phyloP scores from a whole-genome alignment of 2,113 vertebrate genomes.

The Antennarius striatus region DNA sequence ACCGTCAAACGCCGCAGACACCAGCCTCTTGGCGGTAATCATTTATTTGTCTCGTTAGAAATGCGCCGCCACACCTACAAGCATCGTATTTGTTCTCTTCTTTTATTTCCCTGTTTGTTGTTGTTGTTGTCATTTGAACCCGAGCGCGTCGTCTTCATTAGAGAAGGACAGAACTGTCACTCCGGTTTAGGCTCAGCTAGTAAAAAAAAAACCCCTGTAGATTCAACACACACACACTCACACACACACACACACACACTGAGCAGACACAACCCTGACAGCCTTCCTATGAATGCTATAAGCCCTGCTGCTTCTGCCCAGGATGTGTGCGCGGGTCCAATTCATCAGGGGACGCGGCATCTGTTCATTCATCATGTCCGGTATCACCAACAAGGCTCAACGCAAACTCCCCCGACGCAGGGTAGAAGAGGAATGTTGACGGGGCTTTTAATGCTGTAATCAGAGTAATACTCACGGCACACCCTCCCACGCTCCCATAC shows the following conservation, averaged over 20 bases:
- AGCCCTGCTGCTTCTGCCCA: constrained; percentile 31
- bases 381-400: constrained; percentile 39
- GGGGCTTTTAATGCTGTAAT: constrained; percentile 24
- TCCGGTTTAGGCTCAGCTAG: constrained; percentile 58
- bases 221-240: constrained; percentile 26
- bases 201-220: constrained; percentile 32
- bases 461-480: constrained; percentile 15
- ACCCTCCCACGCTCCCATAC: background rate
- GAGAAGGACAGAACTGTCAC: constrained; percentile 54
- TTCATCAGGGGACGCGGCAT: constrained; percentile 41
- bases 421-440: constrained; percentile 20
- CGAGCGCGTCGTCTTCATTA: constrained; percentile 63
- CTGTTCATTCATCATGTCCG: constrained; percentile 53
- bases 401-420: constrained; percentile 9
- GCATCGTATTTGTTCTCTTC: constrained; percentile 53
- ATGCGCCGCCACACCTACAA: constrained; percentile 40
- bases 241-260: constrained; percentile 28
- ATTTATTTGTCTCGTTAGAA: constrained; percentile 45
- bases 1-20: constrained; percentile 46
- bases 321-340: constrained; percentile 9
- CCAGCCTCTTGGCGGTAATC: constrained; percentile 23
- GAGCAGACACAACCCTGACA: constrained; percentile 30
- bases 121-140: constrained; percentile 58
- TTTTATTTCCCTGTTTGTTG: constrained; percentile 37
- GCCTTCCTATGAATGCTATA: constrained; percentile 42